These are phyloP conservation scores for Lasius fuliginosus DNA, from an alignment of 2,888 invertebrate genomes.

Conservation along the genomic window DNA sequence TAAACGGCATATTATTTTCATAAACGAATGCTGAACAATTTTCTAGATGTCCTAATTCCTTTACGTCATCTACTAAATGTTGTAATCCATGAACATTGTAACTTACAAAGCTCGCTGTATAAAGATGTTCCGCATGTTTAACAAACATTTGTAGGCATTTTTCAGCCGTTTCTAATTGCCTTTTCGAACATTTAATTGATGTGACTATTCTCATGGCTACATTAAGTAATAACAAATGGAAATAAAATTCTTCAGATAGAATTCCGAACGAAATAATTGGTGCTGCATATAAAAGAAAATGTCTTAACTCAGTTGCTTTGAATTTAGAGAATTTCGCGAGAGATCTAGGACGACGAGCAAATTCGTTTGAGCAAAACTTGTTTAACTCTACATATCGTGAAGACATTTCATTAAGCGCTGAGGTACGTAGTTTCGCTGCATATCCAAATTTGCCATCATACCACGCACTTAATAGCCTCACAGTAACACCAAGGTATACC, in stretches of 20 bases:
- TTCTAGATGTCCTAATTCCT: neutral
- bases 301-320: slow-evolving; percentile 3
- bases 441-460: no score
- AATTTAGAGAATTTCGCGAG: slow-evolving; percentile 1
- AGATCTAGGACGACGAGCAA: slow-evolving; percentile 9
- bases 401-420: neutral
- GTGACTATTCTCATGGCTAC: slow-evolving; percentile 3
- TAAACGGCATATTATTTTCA: slow-evolving; percentile 4
- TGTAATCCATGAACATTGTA: slow-evolving; percentile 12
- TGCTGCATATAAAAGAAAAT: slow-evolving; percentile 9
- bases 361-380: neutral
- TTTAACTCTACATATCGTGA: slow-evolving; percentile 11
- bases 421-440: no score
- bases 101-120: neutral
- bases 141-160: slow-evolving; percentile 1
- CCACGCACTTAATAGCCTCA: no score
- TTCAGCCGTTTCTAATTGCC: slow-evolving; percentile 4
- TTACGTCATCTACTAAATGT: slow-evolving; percentile 4
- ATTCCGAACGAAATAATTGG: slow-evolving; percentile 14
- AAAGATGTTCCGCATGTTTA: neutral
- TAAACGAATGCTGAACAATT: slow-evolving; percentile 9
- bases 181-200: slow-evolving; percentile 5
- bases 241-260: neutral
- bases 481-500: no score
- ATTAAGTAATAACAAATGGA: neutral